These are phyloP conservation scores for Sinopyrophorus schimmeli DNA, from an alignment of 2,888 invertebrate genomes.

Conservation along the genomic window DNA sequence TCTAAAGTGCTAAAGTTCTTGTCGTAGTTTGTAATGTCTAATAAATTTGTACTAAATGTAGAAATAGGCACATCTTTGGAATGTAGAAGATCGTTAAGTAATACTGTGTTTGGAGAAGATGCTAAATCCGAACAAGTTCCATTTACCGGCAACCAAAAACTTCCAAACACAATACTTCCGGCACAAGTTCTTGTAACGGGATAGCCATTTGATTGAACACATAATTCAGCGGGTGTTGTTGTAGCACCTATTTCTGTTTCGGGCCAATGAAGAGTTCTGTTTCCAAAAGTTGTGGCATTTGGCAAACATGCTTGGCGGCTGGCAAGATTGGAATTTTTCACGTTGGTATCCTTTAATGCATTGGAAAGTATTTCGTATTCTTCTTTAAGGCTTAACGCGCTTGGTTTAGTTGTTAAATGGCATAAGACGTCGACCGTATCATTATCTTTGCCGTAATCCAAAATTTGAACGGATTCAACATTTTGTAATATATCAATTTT, in stretches of 20 bases:
- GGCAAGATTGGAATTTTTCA: too few relatives aligned
- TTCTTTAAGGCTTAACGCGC: neutral
- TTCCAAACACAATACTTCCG: slow-evolving; percentile 61
- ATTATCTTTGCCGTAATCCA: neutral
- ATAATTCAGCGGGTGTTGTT: slow-evolving; percentile 59
- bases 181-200: slow-evolving; percentile 60
- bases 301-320: slow-evolving; percentile 22
- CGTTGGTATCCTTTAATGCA: too few relatives aligned
- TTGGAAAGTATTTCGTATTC: slow-evolving; percentile 47
- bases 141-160: slow-evolving; percentile 57
- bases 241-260: slow-evolving; percentile 57
- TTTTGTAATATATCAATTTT: too few relatives aligned
- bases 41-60: slow-evolving; percentile 13
- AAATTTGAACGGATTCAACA: too few relatives aligned
- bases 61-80: slow-evolving; percentile 4
- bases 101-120: slow-evolving; percentile 18
- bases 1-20: slow-evolving; percentile 23
- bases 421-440: neutral
- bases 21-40: slow-evolving; percentile 16
- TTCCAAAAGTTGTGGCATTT: slow-evolving; percentile 7
- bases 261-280: slow-evolving; percentile 49
- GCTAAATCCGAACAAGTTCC: slow-evolving; percentile 24
- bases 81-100: slow-evolving; percentile 36
- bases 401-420: neutral
- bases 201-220: slow-evolving; percentile 60